Evolutionary conservation across 2,888 invertebrate genomes (phyloP).

Genomic region (Steinernema carpocapsae): DNA sequence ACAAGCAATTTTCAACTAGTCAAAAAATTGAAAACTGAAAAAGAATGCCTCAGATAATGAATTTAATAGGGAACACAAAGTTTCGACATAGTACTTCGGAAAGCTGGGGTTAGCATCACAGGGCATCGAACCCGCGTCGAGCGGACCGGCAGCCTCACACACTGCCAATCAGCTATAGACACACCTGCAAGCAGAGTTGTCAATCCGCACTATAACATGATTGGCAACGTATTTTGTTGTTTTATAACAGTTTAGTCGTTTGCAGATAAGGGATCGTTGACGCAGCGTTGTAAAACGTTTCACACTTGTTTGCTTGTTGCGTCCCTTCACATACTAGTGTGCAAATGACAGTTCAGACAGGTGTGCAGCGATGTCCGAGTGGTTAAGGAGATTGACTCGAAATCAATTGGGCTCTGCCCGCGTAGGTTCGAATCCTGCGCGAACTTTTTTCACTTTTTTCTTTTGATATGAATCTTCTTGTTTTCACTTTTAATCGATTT

Average conservation of each 20-base stretch:
- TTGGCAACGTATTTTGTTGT: not conserved
- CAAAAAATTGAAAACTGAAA: slow-evolving; percentile 7
- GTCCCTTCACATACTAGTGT: not conserved
- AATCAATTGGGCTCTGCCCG: slow-evolving; percentile 65
- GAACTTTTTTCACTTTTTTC: slow-evolving; percentile 39
- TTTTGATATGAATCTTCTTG: too few species aligned
- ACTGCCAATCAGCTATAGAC: slow-evolving; percentile 18
- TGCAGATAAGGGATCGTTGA: too few species aligned
- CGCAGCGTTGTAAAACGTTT: not conserved
- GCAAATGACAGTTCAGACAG: not conserved
- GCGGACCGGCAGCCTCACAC: not conserved
- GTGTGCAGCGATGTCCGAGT: slow-evolving; percentile 52
- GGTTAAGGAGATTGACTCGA: slow-evolving; percentile 63
- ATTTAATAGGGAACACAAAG: not conserved
- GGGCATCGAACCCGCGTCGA: slow-evolving; percentile 33
- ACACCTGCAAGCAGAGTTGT: not conserved
- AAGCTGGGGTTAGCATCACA: slow-evolving; percentile 34
- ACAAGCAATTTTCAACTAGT: too few species aligned
- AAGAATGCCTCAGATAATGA: slow-evolving; percentile 21
- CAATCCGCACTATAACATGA: not conserved
- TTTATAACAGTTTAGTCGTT: not conserved
- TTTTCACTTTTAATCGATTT: too few species aligned
- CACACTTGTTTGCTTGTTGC: not conserved
- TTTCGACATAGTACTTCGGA: slow-evolving; percentile 29
- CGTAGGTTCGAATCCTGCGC: slow-evolving; percentile 66